These are phyloP conservation scores for Megathymus violae DNA, from an alignment of 1,140 invertebrate species.

Conservation along the genomic window DNA sequence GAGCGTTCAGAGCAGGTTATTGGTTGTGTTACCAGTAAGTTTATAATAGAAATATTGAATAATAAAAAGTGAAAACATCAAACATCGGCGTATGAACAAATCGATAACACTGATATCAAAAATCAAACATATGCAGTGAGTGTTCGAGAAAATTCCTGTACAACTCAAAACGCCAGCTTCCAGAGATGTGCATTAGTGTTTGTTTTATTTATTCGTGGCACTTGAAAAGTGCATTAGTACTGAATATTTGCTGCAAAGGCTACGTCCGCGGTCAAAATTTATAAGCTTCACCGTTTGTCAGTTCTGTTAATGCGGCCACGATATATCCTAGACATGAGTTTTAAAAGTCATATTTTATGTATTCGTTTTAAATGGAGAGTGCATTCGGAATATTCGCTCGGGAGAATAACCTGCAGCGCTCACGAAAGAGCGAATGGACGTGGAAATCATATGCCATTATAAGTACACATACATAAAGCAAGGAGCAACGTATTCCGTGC, in stretches of 20 bases:
- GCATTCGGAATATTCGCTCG: conserved; percentile 3
- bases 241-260: conserved; percentile 51
- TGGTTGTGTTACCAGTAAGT: too few species aligned
- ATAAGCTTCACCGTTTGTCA: conserved; percentile 17
- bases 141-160: conserved; percentile 17
- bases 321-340: conserved; percentile 20
- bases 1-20: too few species aligned
- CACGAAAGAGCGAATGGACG: too few species aligned
- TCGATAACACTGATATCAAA: conserved; percentile 15
- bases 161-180: conserved; percentile 29
- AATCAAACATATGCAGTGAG: conserved; percentile 15
- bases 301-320: conserved; percentile 30
- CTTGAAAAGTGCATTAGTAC: conserved; percentile 68
- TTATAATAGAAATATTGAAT: too few species aligned
- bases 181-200: conserved; percentile 57
- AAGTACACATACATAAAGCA: not conserved
- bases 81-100: conserved; percentile 7
- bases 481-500: not conserved
- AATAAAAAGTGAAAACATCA: not conserved
- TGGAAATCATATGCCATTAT: not conserved
- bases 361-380: conserved; percentile 14
- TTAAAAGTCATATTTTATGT: conserved; percentile 17
- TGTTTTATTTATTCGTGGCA: conserved; percentile 76
- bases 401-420: too few species aligned
- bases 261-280: conserved; percentile 28